A percentile compares a stretch with the other conserved stretches of the same genome.
Evolutionary conservation across 2,113 vertebrate genomes (phyloP).

Genomic region (Tragelaphus strepsiceros): DNA sequence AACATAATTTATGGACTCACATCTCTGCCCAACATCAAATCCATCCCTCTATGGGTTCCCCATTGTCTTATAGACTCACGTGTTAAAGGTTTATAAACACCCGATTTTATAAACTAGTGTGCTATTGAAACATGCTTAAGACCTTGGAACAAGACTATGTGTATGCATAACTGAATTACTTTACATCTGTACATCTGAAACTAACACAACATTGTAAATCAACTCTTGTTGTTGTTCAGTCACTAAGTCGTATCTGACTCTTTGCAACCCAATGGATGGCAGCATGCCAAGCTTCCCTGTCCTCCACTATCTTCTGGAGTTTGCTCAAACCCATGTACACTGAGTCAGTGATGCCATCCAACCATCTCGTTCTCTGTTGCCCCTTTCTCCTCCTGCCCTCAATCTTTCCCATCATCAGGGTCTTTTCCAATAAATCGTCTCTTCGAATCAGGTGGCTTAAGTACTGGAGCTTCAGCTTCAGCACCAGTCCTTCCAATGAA

Average conservation of each 20-base stretch:
- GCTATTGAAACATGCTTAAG: background rate
- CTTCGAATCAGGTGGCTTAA: background rate
- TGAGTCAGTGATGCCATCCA: background rate
- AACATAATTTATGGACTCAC: too few species aligned
- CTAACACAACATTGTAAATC: background rate
- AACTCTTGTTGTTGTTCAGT: background rate
- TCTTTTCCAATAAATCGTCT: background rate
- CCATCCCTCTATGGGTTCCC: background rate
- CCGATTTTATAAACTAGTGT: background rate
- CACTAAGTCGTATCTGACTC: accelerated
- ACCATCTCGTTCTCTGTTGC: background rate
- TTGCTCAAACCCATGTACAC: background rate
- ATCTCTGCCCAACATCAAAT: too few species aligned
- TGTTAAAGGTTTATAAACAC: background rate
- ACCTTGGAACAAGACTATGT: background rate
- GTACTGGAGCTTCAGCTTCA: background rate
- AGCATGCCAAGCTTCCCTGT: background rate
- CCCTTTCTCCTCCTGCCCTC: background rate
- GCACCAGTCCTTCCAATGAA: background rate
- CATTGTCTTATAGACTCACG: accelerated
- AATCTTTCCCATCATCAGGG: background rate
- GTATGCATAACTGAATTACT: background rate
- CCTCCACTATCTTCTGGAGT: background rate
- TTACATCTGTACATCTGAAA: background rate
- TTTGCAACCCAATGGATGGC: background rate